Conservation (phyloP, 2,888 invertebrate species). For the Lasiommata megera region DNA sequence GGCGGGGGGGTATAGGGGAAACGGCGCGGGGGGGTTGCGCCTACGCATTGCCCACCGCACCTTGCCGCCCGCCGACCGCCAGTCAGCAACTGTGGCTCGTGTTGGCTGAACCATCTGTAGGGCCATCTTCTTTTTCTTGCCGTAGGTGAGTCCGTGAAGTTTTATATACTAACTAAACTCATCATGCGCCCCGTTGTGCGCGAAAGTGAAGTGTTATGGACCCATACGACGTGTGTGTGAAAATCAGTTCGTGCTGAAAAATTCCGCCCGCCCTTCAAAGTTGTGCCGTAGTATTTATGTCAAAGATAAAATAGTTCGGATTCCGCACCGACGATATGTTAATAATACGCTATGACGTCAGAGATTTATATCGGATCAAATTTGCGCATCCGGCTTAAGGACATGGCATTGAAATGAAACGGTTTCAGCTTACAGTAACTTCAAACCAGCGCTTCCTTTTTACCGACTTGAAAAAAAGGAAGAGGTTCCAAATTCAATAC, state of each 20-base stretch:
- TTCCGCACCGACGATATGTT: conserved; percentile 6
- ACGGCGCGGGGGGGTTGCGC: conserved; percentile 52
- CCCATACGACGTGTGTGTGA: conserved; percentile 45
- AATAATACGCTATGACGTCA: conserved; percentile 24
- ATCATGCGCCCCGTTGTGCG: conserved; percentile 40
- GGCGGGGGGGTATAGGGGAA: conserved; percentile 36
- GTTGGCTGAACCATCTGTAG: conserved; percentile 84
- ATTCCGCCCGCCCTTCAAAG: conserved; percentile 2
- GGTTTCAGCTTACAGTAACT: conserved; percentile 1
- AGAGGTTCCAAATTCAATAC: neutral
- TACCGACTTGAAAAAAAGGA: neutral
- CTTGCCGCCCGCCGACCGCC: conserved; percentile 75
- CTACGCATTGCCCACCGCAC: conserved; percentile 71
- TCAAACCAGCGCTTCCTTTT: neutral
- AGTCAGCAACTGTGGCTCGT: conserved; percentile 80
- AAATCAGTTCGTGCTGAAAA: conserved; percentile 25
- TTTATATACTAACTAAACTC: conserved; percentile 38
- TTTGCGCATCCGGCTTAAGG: conserved; percentile 4
- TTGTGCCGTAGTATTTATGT: conserved; percentile 4
- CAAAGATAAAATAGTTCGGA: conserved; percentile 12
- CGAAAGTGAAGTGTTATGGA: conserved; percentile 67
- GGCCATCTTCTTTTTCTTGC: conserved; percentile 76
- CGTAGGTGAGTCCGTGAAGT: conserved; percentile 73
- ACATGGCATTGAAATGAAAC: conserved; percentile 13
- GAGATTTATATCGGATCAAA: conserved; percentile 14